These are phyloP conservation scores for Sebastes schlegelii DNA, from an alignment of 2,113 vertebrate species.

Conservation along the genomic window DNA sequence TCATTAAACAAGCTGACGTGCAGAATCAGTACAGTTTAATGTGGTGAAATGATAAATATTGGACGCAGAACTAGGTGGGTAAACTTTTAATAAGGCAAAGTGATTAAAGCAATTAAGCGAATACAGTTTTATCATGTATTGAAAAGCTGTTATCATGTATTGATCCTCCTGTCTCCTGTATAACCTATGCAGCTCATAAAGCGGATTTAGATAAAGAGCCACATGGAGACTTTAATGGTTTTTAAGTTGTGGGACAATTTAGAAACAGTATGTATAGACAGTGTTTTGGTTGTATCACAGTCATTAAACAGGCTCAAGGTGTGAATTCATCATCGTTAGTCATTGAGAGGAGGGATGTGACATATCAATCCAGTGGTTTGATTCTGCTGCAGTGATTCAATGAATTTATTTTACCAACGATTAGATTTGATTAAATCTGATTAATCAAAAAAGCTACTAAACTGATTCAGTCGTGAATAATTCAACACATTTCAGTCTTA, in stretches of 20 bases:
- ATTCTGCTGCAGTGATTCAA: slow-evolving; percentile 2
- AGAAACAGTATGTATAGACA: slow-evolving; percentile 5
- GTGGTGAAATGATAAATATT: slow-evolving; percentile 29
- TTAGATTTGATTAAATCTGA: no score
- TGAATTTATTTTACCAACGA: no score
- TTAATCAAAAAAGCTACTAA: background rate
- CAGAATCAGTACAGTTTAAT: slow-evolving; percentile 40
- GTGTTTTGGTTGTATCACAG: slow-evolving; percentile 1
- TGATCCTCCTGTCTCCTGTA: slow-evolving; percentile 41
- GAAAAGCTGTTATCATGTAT: slow-evolving; percentile 55
- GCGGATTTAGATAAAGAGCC: slow-evolving; percentile 53
- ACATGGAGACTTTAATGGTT: slow-evolving; percentile 28
- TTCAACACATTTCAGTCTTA: background rate
- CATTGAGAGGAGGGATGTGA: background rate
- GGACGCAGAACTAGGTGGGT: background rate
- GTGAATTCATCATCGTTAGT: slow-evolving; percentile 10
- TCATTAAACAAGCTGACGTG: slow-evolving; percentile 61
- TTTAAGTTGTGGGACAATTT: slow-evolving; percentile 42
- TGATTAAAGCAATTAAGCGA: slow-evolving; percentile 40
- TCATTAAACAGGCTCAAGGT: slow-evolving; percentile 7
- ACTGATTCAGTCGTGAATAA: background rate
- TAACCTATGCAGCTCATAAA: slow-evolving; percentile 42
- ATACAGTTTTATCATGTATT: slow-evolving; percentile 27
- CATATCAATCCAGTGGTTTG: background rate
- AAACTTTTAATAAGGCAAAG: slow-evolving; percentile 41